Evolutionary conservation across 2,888 invertebrate species (phyloP), one percentile per base, ranked within the genome.

Genomic region (Brachycybe producta): DNA sequence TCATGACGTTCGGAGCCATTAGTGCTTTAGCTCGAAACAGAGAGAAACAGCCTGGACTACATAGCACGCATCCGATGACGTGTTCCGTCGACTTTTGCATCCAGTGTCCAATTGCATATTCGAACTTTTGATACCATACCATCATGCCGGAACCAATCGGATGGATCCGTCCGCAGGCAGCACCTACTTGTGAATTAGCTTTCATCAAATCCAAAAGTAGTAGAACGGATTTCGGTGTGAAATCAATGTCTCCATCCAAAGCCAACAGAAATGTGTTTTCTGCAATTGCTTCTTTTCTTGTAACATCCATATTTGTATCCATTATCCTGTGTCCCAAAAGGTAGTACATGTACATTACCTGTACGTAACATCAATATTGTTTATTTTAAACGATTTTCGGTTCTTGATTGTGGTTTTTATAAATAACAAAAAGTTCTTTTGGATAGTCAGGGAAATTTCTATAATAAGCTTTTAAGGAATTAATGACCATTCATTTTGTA

Each of bases 61-160:
- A 97, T 62, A 97, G 83, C 61, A 97, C 95, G 70, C 97, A 98
- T 45, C 98, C 98, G 65, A 98, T 94, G 83, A 98, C 95, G 68
- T 98, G 98, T 67, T 98, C 98, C 1, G 98, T 95, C 32, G 98
- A 94, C 71, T 98, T 98, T 74, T 98, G 97, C 62, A 98, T 82
- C 98, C 98, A 98, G 81, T 98, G 97, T 62, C 97, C 98, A 64
- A 98, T 92, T 38, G 98, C 97, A 68, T 98, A 98, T 70, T 98
- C 97, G 70, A 98, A 98, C 75, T 90, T 82, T 69, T 98, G 98
- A 68, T 98, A 98, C 95, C 97, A 97, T 51, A 94, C 94, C 94
- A 97, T 95, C 0, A 91, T 64, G 74, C 76, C 87, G 46, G 84
- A 82, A 39, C 95, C 95, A 45, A 95, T 83, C 1, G 97, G 97